Percentiles rank a stretch among this genome's conserved stretches.
Evolutionary conservation across 2,797 vertebrate genomes (phyloP).

Genomic region (Dendrocincla tyrannina): DNA sequence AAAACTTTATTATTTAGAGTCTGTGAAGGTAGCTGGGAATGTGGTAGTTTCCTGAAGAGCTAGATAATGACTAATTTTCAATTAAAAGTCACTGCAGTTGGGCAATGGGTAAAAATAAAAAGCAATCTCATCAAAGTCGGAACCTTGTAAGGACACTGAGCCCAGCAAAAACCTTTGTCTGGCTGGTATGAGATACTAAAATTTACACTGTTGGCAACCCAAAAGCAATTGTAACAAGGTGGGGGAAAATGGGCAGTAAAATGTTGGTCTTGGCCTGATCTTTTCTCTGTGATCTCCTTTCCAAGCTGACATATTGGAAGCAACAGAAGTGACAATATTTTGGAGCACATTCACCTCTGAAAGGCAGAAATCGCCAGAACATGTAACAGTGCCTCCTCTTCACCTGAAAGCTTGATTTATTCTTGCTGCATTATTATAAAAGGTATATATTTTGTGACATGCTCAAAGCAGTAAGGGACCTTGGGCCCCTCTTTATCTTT

Average conservation of each 20-base stretch:
- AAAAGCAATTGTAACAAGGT: neutral
- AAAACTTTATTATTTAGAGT: neutral
- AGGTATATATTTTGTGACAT: neutral
- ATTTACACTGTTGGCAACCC: neutral
- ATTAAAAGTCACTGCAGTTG: neutral
- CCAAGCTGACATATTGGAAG: slow-evolving; percentile 1
- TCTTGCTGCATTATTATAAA: neutral
- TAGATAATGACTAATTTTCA: neutral
- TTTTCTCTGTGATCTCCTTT: neutral
- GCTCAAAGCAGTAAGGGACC: neutral
- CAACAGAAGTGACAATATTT: slow-evolving; percentile 8
- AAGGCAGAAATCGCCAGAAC: neutral
- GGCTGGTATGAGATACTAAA: neutral
- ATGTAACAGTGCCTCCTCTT: neutral
- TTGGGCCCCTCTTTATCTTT: neutral
- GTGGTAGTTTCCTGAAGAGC: neutral
- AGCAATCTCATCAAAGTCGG: fast-evolving
- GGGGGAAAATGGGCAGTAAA: neutral
- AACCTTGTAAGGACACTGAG: neutral
- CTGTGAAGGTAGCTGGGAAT: fast-evolving
- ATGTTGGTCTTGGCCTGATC: neutral
- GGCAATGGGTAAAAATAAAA: neutral
- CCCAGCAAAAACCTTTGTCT: neutral
- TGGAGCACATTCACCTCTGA: neutral
- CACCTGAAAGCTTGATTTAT: neutral